These are phyloP conservation scores for Euphydryas editha DNA, from an alignment of 2,888 invertebrate species.

Conservation along the genomic window DNA sequence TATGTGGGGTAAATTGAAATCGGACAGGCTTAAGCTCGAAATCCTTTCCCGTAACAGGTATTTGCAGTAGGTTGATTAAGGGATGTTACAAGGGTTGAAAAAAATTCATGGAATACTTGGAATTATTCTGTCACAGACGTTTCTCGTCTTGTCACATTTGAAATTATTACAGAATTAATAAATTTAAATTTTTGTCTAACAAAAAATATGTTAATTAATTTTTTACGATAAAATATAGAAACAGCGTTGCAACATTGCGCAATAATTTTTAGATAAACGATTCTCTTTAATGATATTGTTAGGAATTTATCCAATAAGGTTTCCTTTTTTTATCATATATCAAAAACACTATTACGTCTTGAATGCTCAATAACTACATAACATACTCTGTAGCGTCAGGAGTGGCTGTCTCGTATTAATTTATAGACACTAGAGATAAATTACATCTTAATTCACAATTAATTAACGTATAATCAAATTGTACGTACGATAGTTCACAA, in stretches of 20 bases:
- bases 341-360: background rate
- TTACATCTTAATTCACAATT: constrained; percentile 13
- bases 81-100: background rate
- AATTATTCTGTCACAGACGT: too few relatives aligned
- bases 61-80: background rate
- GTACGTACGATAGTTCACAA: constrained; percentile 8
- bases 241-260: too few relatives aligned
- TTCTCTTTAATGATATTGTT: too few relatives aligned
- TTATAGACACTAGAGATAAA: constrained; percentile 1
- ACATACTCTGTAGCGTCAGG: background rate
- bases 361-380: background rate
- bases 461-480: constrained; percentile 7
- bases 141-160: too few relatives aligned
- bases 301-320: too few relatives aligned
- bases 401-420: background rate
- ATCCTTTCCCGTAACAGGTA: background rate
- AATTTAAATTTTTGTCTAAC: too few relatives aligned
- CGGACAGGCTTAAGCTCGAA: background rate
- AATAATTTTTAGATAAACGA: too few relatives aligned
- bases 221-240: too few relatives aligned
- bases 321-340: too few relatives aligned
- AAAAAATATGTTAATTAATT: too few relatives aligned
- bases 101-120: too few relatives aligned
- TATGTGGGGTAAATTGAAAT: background rate
- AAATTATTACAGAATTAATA: too few relatives aligned